phyloP scores from a whole-genome alignment of 2,888 invertebrate genomes.

The Argyresthia goedartella region DNA sequence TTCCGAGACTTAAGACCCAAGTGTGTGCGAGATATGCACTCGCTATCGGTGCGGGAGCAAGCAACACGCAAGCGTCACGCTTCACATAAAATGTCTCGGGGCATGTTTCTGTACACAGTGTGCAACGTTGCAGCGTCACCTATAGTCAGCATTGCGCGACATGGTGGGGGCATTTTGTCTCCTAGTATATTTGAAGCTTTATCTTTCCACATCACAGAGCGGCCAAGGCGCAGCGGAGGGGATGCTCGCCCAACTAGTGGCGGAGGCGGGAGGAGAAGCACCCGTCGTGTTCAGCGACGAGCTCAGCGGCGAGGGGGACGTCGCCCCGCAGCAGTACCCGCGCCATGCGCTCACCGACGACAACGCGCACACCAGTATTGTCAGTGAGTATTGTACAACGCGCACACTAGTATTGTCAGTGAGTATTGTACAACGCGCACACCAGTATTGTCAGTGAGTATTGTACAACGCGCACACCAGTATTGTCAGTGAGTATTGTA shows the following conservation, averaged over 20 bases:
- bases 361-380: slow-evolving; percentile 93
- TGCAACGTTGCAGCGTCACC: too few relatives aligned
- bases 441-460: slow-evolving; percentile 88
- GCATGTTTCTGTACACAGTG: too few relatives aligned
- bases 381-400: slow-evolving; percentile 83
- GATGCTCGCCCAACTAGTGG: slow-evolving; percentile 91
- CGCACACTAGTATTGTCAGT: not conserved
- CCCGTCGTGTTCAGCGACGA: slow-evolving; percentile 97
- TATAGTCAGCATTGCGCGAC: too few relatives aligned
- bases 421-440: not conserved
- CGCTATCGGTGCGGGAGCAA: too few relatives aligned
- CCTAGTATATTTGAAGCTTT: too few relatives aligned
- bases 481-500: slow-evolving; percentile 82
- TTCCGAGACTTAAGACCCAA: too few relatives aligned
- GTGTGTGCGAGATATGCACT: too few relatives aligned
- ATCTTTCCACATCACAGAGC: slow-evolving; percentile 9
- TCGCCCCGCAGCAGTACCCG: slow-evolving; percentile 47
- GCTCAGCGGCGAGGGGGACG: slow-evolving; percentile 69
- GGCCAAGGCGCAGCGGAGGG: slow-evolving; percentile 57
- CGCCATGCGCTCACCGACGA: slow-evolving; percentile 91
- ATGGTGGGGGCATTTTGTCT: too few relatives aligned
- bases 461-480: slow-evolving; percentile 94
- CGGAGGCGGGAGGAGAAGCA: slow-evolving; percentile 92
- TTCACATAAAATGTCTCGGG: too few relatives aligned
- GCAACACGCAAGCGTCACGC: too few relatives aligned